Evolutionary conservation across 2,797 vertebrate species (phyloP), one percentile per base, ranked within the genome.

Genomic region (Buphagus erythrorhynchus): DNA sequence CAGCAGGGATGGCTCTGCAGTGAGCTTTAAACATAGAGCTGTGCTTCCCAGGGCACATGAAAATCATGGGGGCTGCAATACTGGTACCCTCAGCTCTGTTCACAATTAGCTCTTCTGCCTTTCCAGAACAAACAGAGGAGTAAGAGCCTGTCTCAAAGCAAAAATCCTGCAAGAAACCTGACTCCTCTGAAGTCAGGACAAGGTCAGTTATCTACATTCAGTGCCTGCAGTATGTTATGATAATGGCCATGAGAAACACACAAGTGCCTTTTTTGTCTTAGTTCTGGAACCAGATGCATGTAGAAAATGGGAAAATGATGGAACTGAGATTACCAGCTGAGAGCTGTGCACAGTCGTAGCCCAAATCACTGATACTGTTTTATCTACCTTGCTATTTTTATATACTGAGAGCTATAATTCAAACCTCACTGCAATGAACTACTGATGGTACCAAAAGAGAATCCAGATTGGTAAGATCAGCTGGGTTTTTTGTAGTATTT

Each of bases 301-400:
- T 22, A 65, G 63, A 54, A 54, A 81, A 61, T 17, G 8, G 40
- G 52, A 62, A 54, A 74, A 61, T 5, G 14, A 55, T 61, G 59
- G 69, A 69, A 38, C 17, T 36, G 69, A 82, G 40, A 63, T 42
- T 36, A 55, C 48, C 19, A n/a, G 21, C n/a, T 36, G 12, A 52
- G 68, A 82, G 22, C 43, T n/a, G 46, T 1, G 2, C 36, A n/a
- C 5, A 20, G 28, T 7, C 0, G 0, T 10, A 61, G 67, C 29
- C 63, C 36, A 52, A 75, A 61, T 36, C 67, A 29, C 45, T 54
- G 24, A 57, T 46, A 4, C 11, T 43, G 13, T 36, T 75, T 88
- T 51, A 71, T 29, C 52, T 15, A 48, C 26, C 69, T 89, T 55
- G 18, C 22, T 63, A 13, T 24, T 86, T 75, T 54, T 72, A 31